Evolutionary conservation across 2,888 invertebrate species (phyloP).

Genomic region (Platycheirus rosarum): DNA sequence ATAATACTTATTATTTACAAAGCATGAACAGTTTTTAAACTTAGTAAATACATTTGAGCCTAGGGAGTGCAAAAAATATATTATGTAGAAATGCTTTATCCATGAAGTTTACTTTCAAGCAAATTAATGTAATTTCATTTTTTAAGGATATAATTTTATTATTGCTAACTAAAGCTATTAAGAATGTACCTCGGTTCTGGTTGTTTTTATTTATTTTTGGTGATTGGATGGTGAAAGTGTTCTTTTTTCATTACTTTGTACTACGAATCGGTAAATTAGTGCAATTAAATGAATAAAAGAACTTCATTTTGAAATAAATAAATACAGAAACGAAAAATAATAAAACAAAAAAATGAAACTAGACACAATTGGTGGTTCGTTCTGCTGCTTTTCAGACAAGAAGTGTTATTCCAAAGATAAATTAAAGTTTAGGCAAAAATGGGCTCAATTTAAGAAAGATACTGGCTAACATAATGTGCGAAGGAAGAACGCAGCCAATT

Average conservation of each 20-base stretch:
- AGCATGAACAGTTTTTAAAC: slow-evolving; percentile 44
- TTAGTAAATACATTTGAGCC: slow-evolving; percentile 17
- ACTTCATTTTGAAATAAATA: neutral
- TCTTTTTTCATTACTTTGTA: neutral
- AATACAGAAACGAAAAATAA: neutral
- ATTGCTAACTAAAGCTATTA: slow-evolving; percentile 52
- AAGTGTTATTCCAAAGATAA: too few species aligned
- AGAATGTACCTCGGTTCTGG: neutral
- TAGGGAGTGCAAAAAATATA: slow-evolving; percentile 47
- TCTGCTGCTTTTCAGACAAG: too few species aligned
- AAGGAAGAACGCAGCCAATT: too few species aligned
- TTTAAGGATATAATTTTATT: slow-evolving; percentile 9
- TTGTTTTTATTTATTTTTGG: neutral
- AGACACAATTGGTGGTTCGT: neutral
- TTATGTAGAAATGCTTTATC: slow-evolving; percentile 24
- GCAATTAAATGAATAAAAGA: neutral
- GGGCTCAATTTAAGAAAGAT: too few species aligned
- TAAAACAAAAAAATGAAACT: neutral
- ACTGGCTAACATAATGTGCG: too few species aligned
- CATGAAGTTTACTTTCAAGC: slow-evolving; percentile 55
- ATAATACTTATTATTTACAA: slow-evolving; percentile 50
- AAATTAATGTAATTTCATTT: slow-evolving; percentile 36
- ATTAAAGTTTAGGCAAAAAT: too few species aligned
- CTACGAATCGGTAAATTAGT: neutral
- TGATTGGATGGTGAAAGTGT: neutral